phyloP scores from a whole-genome alignment of 2,113 vertebrate species.

The Salvator merianae region DNA sequence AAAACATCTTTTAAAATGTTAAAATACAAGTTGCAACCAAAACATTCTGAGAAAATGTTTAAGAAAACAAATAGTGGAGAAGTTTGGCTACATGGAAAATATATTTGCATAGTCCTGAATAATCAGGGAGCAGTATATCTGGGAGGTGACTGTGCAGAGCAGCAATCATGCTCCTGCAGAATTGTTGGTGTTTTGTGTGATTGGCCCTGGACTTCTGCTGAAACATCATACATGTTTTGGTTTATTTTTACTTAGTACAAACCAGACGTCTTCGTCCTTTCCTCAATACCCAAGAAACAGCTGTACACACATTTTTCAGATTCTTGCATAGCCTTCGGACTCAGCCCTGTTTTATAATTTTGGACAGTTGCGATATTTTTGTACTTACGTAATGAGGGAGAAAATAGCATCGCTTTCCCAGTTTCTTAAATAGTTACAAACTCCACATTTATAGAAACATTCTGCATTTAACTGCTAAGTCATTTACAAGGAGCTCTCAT shows the following conservation, averaged over 20 bases:
- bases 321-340: neutral
- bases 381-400: neutral
- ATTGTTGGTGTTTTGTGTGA: neutral
- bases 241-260: neutral
- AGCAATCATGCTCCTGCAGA: neutral
- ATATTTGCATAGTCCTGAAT: neutral
- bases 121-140: neutral
- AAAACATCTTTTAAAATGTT: neutral
- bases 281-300: neutral
- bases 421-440: neutral
- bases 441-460: neutral
- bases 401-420: neutral
- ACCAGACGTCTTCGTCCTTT: neutral
- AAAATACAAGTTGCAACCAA: neutral
- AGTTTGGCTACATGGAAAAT: neutral
- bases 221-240: neutral
- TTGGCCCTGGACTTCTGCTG: neutral
- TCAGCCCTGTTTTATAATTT: neutral
- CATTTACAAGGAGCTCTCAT: neutral
- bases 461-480: neutral
- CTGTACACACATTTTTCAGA: neutral
- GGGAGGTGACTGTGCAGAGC: neutral
- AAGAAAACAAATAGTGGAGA: neutral
- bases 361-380: neutral
- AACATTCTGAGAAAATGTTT: neutral